These are phyloP conservation scores for Anneissia japonica DNA, from an alignment of 35 echinoderm and acorn worm genomes.

Conservation along the genomic window DNA sequence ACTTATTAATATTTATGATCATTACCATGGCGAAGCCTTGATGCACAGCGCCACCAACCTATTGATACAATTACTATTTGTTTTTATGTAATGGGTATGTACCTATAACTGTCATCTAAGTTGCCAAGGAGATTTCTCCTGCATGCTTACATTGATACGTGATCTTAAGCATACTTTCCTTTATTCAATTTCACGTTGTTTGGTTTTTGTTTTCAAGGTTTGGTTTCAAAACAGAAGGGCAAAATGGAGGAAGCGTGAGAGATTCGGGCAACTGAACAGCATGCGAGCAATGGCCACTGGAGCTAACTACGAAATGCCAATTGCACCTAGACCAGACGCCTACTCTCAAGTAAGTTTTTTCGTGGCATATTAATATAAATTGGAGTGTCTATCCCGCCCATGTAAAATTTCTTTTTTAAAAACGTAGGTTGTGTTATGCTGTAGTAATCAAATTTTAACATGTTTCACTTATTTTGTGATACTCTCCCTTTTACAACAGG, in stretches of 20 bases:
- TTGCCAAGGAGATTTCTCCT: not conserved
- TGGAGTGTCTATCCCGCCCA: not conserved
- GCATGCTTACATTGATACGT: not conserved
- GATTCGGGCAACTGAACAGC: slow-evolving; percentile 83
- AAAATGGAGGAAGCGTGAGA: slow-evolving; percentile 86
- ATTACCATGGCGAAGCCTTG: not conserved
- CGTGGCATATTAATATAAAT: not conserved
- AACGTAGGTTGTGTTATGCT: too few species aligned
- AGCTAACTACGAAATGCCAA: slow-evolving; percentile 77
- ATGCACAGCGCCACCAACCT: not conserved
- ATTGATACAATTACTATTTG: not conserved
- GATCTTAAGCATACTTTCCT: not conserved
- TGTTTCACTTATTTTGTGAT: too few species aligned
- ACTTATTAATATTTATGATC: too few species aligned
- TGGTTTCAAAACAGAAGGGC: slow-evolving; percentile 97
- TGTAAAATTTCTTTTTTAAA: not conserved
- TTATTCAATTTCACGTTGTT: not conserved
- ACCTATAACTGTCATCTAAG: not conserved
- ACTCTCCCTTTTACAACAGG: not conserved
- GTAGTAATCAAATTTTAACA: too few species aligned
- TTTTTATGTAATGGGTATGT: not conserved
- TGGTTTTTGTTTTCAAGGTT: slow-evolving; percentile 49
- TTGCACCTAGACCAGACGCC: slow-evolving; percentile 70
- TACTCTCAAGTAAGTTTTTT: slow-evolving; percentile 53
- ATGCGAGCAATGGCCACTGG: slow-evolving; percentile 74